These are phyloP conservation scores for Eulemur coronatus DNA, from an alignment of 2,797 vertebrate species.

Conservation along the genomic window DNA sequence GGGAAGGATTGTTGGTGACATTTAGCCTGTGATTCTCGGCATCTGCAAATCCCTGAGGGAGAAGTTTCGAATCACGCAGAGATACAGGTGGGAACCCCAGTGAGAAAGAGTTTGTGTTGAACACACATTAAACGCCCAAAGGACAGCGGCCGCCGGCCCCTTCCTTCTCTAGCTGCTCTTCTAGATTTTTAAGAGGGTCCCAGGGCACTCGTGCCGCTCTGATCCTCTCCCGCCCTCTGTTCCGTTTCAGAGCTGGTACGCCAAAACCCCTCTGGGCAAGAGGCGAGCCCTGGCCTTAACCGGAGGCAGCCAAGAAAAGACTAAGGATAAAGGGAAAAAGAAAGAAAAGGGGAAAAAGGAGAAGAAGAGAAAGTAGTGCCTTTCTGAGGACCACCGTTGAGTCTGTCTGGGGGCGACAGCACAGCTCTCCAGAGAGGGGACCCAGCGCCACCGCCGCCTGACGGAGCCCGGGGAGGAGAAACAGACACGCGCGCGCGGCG, in stretches of 20 bases:
- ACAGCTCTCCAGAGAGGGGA: fast-evolving
- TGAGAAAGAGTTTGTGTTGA: not conserved
- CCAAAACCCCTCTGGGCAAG: slow-evolving; percentile 87
- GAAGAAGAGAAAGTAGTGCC: slow-evolving; percentile 71
- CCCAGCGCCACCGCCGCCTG: not conserved
- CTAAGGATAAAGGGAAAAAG: slow-evolving; percentile 77
- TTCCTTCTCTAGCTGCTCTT: not conserved
- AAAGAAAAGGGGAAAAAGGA: slow-evolving; percentile 60
- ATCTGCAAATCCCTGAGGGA: not conserved
- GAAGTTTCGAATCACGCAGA: not conserved
- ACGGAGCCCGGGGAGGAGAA: not conserved
- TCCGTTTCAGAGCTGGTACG: slow-evolving; percentile 88
- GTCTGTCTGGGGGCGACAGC: not conserved
- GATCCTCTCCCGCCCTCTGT: not conserved
- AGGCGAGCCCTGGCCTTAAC: slow-evolving; percentile 75
- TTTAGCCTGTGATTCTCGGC: not conserved
- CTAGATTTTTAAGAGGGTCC: not conserved
- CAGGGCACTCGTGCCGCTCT: fast-evolving
- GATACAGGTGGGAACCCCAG: not conserved
- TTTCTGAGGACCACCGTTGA: not conserved
- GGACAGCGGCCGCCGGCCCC: fast-evolving
- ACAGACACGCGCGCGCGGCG: not conserved
- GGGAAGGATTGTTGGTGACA: not conserved
- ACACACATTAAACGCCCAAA: not conserved
- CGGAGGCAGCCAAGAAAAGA: slow-evolving; percentile 35